Base-by-base conservation (phyloP, 2,113 vertebrate species). In the Heliornis fulica region DNA sequence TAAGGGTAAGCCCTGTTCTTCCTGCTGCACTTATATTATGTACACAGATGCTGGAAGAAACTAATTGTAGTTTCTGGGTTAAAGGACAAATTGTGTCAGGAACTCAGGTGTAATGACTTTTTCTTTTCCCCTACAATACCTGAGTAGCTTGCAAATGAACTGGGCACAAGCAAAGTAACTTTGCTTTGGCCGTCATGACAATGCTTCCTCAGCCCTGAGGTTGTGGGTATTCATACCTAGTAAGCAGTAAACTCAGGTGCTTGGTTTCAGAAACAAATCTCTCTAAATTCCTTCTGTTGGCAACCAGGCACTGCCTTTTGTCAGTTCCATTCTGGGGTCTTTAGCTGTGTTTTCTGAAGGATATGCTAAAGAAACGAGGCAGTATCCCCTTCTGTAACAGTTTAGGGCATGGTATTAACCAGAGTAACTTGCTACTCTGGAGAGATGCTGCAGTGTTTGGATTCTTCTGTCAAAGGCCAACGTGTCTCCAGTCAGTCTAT, bases 131-230 rank as follows among this genome's bases (percentile, higher is more conserved):
- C 6, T 15, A 34, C n/a, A 36, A 40, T 31, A 56, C 15, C 19
- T 15, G 15, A 46, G 54, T 8, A 43, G 7, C 53, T 87, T 91
- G 28, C 36, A 46, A 93, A 85, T 28, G 25, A 61, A n/a, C 19
- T n/a, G 45, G 36, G 22, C 15, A 16, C 18, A 45, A 68, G n/a
- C 29, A 45, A 66, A 50, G 7, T 70, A 32, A 8, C n/a, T 87
- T n/a, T 86, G n/a, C 22, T 56, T 80, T 54, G 40, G 7, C 0
- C 51, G 3, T 70, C 0, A 0, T 25, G 28, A 15, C 9, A 69
- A 3, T 40, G 16, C 36, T 72, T 81, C 26, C 23, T 66, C 29
- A 9, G 36, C 19, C 25, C 29, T 3, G 7, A 61, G 19, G 45
- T 36, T 16, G 45, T 40, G 60, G 13, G 2, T 59, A 29, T 70